These are phyloP conservation scores for Bicyclus anynana DNA, from an alignment of 1,140 invertebrate genomes.

Conservation along the genomic window DNA sequence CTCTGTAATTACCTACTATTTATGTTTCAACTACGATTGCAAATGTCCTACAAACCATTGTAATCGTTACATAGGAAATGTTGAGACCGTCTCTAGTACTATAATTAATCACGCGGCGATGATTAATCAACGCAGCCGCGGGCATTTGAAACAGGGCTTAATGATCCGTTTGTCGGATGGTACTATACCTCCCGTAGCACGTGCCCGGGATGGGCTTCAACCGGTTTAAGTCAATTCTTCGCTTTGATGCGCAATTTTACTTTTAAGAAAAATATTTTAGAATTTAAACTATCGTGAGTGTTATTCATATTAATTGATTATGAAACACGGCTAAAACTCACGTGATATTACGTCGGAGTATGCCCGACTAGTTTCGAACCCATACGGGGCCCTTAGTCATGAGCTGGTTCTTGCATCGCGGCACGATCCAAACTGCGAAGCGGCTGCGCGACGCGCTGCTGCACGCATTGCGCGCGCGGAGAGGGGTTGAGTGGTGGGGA, in stretches of 20 bases:
- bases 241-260: constrained; percentile 38
- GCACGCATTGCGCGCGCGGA: too few relatives aligned
- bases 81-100: constrained; percentile 4
- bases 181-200: constrained; percentile 48
- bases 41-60: background rate
- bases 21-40: background rate
- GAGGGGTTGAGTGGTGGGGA: too few relatives aligned
- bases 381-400: too few relatives aligned
- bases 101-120: constrained; percentile 58
- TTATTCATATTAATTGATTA: too few relatives aligned
- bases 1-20: background rate
- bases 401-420: too few relatives aligned
- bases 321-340: too few relatives aligned
- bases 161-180: constrained; percentile 59
- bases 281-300: too few relatives aligned
- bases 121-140: constrained; percentile 61
- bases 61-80: background rate
- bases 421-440: too few relatives aligned
- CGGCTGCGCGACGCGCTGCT: too few relatives aligned
- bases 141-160: constrained; percentile 58
- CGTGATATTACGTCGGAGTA: too few relatives aligned
- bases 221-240: constrained; percentile 43
- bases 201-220: constrained; percentile 50
- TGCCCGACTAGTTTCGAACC: too few relatives aligned
- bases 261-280: too few relatives aligned